Evolutionary conservation across 2,888 invertebrate genomes (phyloP).

Genomic region (Epinotia bilunana): DNA sequence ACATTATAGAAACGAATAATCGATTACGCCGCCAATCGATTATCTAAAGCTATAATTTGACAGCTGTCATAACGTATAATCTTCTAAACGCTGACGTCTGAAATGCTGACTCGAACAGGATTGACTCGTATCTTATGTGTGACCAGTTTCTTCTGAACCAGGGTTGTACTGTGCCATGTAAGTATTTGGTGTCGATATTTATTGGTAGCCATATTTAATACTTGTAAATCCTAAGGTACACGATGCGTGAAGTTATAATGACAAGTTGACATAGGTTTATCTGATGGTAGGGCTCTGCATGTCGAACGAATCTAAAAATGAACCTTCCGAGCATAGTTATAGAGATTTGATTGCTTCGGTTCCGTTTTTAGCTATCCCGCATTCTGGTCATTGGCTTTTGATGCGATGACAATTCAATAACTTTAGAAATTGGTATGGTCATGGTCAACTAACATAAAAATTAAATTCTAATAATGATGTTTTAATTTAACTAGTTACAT

Average conservation of each 20-base stretch:
- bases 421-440: constrained; percentile 29
- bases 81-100: constrained; percentile 45
- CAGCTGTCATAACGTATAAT: constrained; percentile 53
- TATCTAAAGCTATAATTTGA: constrained; percentile 52
- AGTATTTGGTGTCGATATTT: background rate
- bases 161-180: background rate
- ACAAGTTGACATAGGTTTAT: constrained; percentile 45
- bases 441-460: background rate
- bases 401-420: constrained; percentile 35
- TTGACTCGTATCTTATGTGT: constrained; percentile 39
- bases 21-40: constrained; percentile 53
- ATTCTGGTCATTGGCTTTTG: constrained; percentile 35
- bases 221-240: constrained; percentile 40
- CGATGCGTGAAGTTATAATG: constrained; percentile 44
- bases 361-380: background rate
- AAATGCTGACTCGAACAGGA: constrained; percentile 43
- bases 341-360: background rate
- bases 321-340: background rate
- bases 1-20: constrained; percentile 48
- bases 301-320: background rate
- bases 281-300: constrained; percentile 21
- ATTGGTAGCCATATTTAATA: constrained; percentile 17
- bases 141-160: constrained; percentile 15
- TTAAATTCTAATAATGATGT: background rate
- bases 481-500: background rate